phyloP scores from a whole-genome alignment of 2,888 invertebrate species.

The Pantelozetes paolii region DNA sequence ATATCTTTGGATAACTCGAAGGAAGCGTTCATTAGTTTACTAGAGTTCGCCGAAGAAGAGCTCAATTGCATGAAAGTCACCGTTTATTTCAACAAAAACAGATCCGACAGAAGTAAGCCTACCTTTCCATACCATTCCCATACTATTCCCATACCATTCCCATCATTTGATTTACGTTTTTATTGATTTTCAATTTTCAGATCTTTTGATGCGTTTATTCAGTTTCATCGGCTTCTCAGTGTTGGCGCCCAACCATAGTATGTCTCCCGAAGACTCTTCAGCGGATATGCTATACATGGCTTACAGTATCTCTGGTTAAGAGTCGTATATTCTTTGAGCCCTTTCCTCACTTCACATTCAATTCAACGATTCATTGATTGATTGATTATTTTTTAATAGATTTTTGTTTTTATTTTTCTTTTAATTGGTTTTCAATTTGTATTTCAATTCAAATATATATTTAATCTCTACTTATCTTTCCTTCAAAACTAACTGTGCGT shows the following conservation, averaged over 20 bases:
- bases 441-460: not conserved
- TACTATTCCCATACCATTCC: conserved; percentile 31
- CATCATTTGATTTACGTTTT: too few species aligned
- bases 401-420: not conserved
- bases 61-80: conserved; percentile 74
- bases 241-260: conserved; percentile 72
- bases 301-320: conserved; percentile 51
- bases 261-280: conserved; percentile 63
- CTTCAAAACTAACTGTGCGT: not conserved
- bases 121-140: not conserved
- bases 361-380: not conserved
- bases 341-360: not conserved
- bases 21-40: conserved; percentile 85
- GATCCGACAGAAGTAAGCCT: conserved; percentile 67
- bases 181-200: conserved; percentile 54
- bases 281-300: conserved; percentile 63
- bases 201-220: conserved; percentile 84
- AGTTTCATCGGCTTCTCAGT: conserved; percentile 93
- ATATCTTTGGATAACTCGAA: conserved; percentile 86
- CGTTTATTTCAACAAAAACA: conserved; percentile 74
- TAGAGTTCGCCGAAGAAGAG: conserved; percentile 93
- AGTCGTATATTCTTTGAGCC: not conserved
- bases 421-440: not conserved
- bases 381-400: not conserved
- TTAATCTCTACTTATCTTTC: conserved; percentile 15